These are phyloP conservation scores for Epinotia bilunana DNA, from an alignment of 2,888 invertebrate genomes.

Conservation along the genomic window DNA sequence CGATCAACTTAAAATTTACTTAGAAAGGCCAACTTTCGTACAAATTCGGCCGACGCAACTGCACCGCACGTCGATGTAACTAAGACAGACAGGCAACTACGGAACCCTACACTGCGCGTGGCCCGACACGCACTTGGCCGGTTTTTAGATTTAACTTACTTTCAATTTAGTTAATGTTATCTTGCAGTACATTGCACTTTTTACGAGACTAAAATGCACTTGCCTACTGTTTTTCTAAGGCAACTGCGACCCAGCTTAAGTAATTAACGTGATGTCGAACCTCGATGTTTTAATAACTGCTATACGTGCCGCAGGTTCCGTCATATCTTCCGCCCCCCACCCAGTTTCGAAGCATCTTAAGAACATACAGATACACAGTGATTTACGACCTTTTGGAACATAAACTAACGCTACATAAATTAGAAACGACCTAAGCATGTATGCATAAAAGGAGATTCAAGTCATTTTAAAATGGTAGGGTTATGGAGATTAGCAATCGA, in stretches of 20 bases:
- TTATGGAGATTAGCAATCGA: conserved; percentile 34
- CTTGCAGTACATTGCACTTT: no score
- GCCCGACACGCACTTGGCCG: no score
- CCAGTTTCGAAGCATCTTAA: not conserved
- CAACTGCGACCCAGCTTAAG: conserved; percentile 57
- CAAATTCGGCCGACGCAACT: no score
- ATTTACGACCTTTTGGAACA: not conserved
- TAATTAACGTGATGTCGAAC: conserved; percentile 72
- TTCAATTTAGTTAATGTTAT: no score
- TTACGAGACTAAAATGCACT: no score
- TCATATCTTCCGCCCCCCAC: conserved; percentile 48
- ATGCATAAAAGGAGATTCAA: not conserved
- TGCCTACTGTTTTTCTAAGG: conserved; percentile 4
- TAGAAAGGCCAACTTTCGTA: no score
- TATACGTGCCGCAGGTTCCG: conserved; percentile 48
- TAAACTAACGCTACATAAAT: conserved; percentile 34
- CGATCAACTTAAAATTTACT: no score
- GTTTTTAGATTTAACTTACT: no score
- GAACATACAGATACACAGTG: not conserved
- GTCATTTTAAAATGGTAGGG: conserved; percentile 19
- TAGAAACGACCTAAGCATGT: conserved; percentile 7
- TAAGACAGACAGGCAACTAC: no score
- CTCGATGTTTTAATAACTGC: conserved; percentile 72
- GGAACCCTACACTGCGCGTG: no score
- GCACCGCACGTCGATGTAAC: no score